Conservation (phyloP, 1,140 invertebrate species). For the Drosophila nikananu region DNA sequence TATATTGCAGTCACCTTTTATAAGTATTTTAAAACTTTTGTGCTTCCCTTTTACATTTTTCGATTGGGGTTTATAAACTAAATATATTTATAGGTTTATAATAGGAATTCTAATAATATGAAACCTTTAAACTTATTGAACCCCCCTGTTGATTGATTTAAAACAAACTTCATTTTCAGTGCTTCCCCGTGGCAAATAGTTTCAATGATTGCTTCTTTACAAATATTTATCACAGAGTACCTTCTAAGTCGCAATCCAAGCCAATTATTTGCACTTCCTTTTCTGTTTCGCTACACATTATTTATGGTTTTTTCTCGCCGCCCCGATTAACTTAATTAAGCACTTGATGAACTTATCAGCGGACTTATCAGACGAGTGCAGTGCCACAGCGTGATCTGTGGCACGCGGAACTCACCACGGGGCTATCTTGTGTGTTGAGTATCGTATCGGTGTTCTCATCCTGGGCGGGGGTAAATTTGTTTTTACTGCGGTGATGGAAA, state of each 20-base stretch:
- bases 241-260: not conserved
- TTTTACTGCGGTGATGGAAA: constrained; percentile 73
- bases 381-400: constrained; percentile 24
- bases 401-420: constrained; percentile 73
- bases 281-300: constrained; percentile 47
- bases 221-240: constrained; percentile 10
- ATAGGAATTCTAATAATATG: too few species aligned
- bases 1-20: not conserved
- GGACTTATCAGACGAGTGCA: constrained; percentile 59
- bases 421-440: constrained; percentile 74
- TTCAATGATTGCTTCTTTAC: not conserved
- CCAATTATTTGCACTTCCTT: constrained; percentile 29
- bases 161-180: not conserved
- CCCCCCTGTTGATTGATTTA: not conserved
- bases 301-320: constrained; percentile 48
- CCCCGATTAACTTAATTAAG: constrained; percentile 75
- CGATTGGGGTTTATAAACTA: not conserved
- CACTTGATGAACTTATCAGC: constrained; percentile 74
- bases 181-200: not conserved
- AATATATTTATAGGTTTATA: too few species aligned
- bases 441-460: constrained; percentile 81
- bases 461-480: constrained; percentile 76
- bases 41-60: not conserved
- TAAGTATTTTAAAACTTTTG: not conserved
- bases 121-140: not conserved